These are phyloP conservation scores for Lasioglossum oenotherae DNA, from an alignment of 2,888 invertebrate species.

Conservation along the genomic window DNA sequence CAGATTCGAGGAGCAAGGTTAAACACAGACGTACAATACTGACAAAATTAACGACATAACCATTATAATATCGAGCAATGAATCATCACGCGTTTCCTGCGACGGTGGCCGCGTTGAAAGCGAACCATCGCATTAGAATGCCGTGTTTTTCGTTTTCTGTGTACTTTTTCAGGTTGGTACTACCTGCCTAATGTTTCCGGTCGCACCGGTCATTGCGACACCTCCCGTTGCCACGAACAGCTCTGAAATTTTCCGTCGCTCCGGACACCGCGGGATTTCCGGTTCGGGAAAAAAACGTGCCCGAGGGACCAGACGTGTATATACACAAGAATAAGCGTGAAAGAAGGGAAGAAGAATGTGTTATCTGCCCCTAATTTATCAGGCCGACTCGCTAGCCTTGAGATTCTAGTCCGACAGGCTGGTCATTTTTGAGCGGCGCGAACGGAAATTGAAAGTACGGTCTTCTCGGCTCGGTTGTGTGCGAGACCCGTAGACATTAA, in stretches of 20 bases:
- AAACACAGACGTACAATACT: not conserved
- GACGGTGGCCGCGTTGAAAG: not conserved
- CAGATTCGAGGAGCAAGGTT: not conserved
- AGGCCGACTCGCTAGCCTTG: conserved; percentile 31
- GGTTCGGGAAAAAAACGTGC: not conserved
- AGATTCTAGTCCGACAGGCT: conserved; percentile 29
- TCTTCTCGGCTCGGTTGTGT: not conserved
- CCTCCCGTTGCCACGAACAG: not conserved
- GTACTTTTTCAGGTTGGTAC: not conserved
- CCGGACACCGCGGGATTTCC: conserved; percentile 1
- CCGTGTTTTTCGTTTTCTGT: too few relatives aligned
- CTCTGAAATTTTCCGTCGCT: not conserved
- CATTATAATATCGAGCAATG: conserved; percentile 1
- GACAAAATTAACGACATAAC: not conserved
- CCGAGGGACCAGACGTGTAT: not conserved
- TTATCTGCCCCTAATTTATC: conserved; percentile 37
- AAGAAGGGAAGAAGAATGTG: conserved; percentile 31
- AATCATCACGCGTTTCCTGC: not conserved
- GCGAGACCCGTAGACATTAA: not conserved
- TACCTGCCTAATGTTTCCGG: not conserved
- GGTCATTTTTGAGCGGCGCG: conserved; percentile 24
- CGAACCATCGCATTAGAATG: not conserved
- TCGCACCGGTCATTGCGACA: not conserved
- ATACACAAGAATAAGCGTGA: not conserved
- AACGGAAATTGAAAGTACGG: conserved; percentile 45